phyloP scores from a whole-genome alignment of 1,140 invertebrate genomes.

The Heliconius himera region DNA sequence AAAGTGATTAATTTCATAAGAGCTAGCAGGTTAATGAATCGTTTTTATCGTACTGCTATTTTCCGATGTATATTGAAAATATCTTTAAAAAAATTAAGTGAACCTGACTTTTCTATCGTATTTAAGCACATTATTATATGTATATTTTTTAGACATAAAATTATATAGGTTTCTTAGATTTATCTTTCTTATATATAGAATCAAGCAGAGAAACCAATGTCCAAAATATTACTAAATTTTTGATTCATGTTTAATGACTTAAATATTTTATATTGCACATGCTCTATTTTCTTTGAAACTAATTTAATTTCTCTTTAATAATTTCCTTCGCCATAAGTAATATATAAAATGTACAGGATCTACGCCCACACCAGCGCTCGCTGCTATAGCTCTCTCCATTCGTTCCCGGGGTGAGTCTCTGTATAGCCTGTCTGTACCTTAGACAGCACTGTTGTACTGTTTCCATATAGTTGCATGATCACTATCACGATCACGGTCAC shows the following conservation, averaged over 20 bases:
- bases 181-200: too few relatives aligned
- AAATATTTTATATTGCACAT: background rate
- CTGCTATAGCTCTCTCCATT: conserved; percentile 70
- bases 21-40: too few relatives aligned
- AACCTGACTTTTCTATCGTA: too few relatives aligned
- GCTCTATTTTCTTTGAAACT: background rate
- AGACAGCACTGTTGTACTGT: conserved; percentile 12
- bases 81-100: too few relatives aligned
- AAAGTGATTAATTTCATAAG: too few relatives aligned
- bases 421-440: background rate
- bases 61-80: background rate
- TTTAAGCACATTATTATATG: too few relatives aligned
- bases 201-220: too few relatives aligned
- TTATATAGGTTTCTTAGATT: too few relatives aligned
- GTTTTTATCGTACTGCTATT: too few relatives aligned
- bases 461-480: conserved; percentile 25
- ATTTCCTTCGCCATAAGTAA: background rate
- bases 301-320: background rate
- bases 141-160: too few relatives aligned
- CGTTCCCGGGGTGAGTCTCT: conserved; percentile 66
- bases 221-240: too few relatives aligned
- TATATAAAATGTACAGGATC: conserved; percentile 27
- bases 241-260: too few relatives aligned
- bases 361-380: conserved; percentile 49
- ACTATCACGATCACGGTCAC: conserved; percentile 37